A percentile compares a stretch with the other conserved stretches of the same genome.
Conservation (phyloP, 2,113 vertebrate species). For the Pyxicephalus adspersus region DNA sequence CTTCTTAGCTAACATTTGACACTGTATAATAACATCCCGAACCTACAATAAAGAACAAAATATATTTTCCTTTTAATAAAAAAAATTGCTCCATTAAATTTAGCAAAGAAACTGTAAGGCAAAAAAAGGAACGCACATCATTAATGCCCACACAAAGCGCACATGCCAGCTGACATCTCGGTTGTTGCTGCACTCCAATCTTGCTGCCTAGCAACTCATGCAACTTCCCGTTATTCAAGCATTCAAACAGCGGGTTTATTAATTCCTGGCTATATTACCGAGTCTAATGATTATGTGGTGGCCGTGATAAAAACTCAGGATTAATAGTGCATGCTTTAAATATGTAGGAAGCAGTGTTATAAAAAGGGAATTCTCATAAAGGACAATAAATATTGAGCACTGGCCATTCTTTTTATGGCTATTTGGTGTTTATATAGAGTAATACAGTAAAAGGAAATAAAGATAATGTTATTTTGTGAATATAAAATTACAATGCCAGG, state of each 20-base stretch:
- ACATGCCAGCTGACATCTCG: neutral
- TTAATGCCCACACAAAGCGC: neutral
- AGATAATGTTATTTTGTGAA: no score
- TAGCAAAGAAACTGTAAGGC: neutral
- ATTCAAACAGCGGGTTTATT: neutral
- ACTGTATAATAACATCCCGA: no score
- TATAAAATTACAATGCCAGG: slow-evolving; percentile 58
- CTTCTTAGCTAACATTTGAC: no score
- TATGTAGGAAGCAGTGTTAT: neutral
- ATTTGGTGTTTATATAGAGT: slow-evolving; percentile 2
- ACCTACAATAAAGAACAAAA: no score
- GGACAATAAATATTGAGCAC: neutral
- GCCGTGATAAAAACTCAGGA: slow-evolving; percentile 7
- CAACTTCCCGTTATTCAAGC: neutral
- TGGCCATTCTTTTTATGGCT: neutral
- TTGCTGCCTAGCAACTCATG: slow-evolving; percentile 10
- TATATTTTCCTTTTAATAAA: no score
- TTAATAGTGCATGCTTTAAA: neutral
- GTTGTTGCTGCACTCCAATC: neutral
- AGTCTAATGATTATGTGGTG: slow-evolving; percentile 16
- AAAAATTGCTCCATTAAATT: neutral
- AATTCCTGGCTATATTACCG: neutral
- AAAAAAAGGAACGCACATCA: neutral
- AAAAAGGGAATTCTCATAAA: neutral
- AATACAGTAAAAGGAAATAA: slow-evolving; percentile 58